Evolutionary conservation across 2,113 vertebrate species (phyloP).

Genomic region (Nanorana parkeri): DNA sequence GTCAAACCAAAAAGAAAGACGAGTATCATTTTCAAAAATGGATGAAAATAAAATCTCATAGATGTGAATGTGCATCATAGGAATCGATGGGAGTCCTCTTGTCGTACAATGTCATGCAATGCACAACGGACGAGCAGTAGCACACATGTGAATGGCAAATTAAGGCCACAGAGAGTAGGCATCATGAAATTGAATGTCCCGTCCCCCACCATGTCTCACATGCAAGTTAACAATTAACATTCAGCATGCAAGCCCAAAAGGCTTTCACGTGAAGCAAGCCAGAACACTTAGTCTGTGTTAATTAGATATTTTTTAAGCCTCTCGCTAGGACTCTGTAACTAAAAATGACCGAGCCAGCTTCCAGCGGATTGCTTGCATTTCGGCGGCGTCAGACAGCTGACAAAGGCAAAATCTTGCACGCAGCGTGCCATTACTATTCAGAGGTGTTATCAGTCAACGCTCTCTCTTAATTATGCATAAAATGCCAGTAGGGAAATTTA

Average conservation of each 20-base stretch:
- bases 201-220: background rate
- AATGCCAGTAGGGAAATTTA: slow-evolving; percentile 67
- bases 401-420: slow-evolving; percentile 59
- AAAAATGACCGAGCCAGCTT: slow-evolving; percentile 62
- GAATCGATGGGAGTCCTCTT: too few species aligned
- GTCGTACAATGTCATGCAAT: too few species aligned
- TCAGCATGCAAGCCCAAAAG: background rate
- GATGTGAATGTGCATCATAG: too few species aligned
- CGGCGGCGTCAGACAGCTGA: slow-evolving; percentile 59
- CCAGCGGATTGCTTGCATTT: slow-evolving; percentile 60
- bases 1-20: too few species aligned
- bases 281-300: slow-evolving; percentile 60
- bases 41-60: too few species aligned
- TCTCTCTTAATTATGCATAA: slow-evolving; percentile 71
- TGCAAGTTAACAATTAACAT: slow-evolving; percentile 10
- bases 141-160: too few species aligned
- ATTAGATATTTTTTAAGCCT: slow-evolving; percentile 65
- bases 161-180: background rate
- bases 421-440: slow-evolving; percentile 66
- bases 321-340: slow-evolving; percentile 61
- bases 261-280: slow-evolving; percentile 38
- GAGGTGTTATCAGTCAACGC: slow-evolving; percentile 59
- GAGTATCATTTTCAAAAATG: too few species aligned
- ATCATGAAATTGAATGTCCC: slow-evolving; percentile 1
- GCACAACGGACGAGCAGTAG: too few species aligned